Base-by-base conservation (phyloP, 2,797 vertebrate species). In the Loris lydekkerianus region DNA sequence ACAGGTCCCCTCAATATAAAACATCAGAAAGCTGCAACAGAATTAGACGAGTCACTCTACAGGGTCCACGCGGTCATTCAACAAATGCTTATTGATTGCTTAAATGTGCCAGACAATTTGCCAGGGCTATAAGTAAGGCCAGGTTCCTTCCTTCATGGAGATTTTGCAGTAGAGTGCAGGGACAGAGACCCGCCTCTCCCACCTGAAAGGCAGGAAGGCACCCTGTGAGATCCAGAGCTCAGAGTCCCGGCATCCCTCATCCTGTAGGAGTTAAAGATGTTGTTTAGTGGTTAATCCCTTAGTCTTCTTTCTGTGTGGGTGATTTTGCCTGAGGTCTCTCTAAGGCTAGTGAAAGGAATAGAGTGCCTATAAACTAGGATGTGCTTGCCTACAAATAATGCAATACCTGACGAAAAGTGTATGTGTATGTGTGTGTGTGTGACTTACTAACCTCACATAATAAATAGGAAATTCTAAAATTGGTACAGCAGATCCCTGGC, bases 301-400 rank as follows among this genome's bases (percentile, higher is more conserved):
- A 56, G 43, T 60, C 7, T 93, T 58, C 13, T 89, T 86, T 92
- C 63, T 93, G 31, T 89, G n/a, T 88, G 80, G 20, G 18, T 73
- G 40, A 80, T 90, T 90, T 92, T 27, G 87, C 73, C 17, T 75
- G 61, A 82, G 20, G 1, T 69, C 46, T 96, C 37, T 92, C 37
- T 92, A 90, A 85, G 85, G 14, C 67, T 13, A 86, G 65, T 69
- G 53, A 76, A 91, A 94, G 56, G 61, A 13, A 77, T 25, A 69
- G 31, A 94, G 29, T 75, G 10, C 23, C 53, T 78, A 14, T 67
- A 56, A 90, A 94, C 46, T 67, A 94, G 72, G 15, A 80, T 73
- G 61, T 86, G 37, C 23, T 75, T 96, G 34, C n/a, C 76, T 93
- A 3, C 82, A 90, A 92, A 90, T 78, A 92, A 86, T 29, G 67